phyloP scores from a whole-genome alignment of 2,797 vertebrate genomes.

The Gallinago nigripennis region DNA sequence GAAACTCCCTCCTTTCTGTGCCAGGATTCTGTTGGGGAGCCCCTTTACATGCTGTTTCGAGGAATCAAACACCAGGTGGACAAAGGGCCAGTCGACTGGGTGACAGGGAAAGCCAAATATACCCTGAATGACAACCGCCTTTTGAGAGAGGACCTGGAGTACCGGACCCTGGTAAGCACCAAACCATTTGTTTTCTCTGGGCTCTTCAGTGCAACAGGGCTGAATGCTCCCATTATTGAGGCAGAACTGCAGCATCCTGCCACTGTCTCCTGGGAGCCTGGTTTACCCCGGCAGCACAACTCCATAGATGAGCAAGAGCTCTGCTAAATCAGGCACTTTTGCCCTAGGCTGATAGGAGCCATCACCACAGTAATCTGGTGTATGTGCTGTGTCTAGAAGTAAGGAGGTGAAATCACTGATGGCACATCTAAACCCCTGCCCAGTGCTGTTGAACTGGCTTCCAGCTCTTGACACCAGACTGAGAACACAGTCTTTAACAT shows the following conservation, averaged over 20 bases:
- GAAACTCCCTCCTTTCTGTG: constrained; percentile 6
- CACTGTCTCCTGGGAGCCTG: neutral
- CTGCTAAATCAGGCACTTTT: neutral
- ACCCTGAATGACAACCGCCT: constrained; percentile 97
- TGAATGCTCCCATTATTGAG: neutral
- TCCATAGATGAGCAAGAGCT: neutral
- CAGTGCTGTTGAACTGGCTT: neutral
- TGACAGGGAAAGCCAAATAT: constrained; percentile 96
- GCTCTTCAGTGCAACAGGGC: neutral
- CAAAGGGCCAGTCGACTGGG: constrained; percentile 95
- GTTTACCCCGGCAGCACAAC: neutral
- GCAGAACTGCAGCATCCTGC: neutral
- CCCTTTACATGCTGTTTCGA: constrained; percentile 96
- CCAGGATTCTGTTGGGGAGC: constrained; percentile 94
- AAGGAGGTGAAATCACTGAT: neutral
- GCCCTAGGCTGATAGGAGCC: neutral
- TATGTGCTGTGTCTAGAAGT: neutral
- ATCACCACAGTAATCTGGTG: neutral
- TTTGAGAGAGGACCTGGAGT: constrained; percentile 94
- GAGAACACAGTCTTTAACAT: neutral
- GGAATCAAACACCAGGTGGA: constrained; percentile 99
- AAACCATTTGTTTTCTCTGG: neutral
- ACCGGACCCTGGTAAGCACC: constrained; percentile 88
- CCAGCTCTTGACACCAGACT: neutral
- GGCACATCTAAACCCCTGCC: neutral